Percentiles rank a stretch among this genome's conserved stretches.
phyloP scores from a whole-genome alignment of 2,113 vertebrate genomes.

The Ptychochromis oligacanthus region DNA sequence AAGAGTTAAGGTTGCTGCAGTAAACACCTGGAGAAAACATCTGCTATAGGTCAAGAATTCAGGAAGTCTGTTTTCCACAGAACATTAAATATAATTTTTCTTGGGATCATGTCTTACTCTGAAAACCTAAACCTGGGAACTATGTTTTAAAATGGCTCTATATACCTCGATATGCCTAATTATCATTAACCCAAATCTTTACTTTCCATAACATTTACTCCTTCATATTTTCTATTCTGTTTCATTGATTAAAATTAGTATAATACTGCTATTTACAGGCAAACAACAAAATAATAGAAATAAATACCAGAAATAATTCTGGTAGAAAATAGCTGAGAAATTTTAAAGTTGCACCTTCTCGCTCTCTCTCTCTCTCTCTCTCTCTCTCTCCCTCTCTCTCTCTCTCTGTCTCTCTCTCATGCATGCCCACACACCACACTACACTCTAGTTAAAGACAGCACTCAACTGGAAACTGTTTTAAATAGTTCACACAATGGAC shows the following conservation, averaged over 20 bases:
- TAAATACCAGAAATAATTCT: not conserved
- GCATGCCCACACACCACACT: not conserved
- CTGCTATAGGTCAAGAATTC: too few species aligned
- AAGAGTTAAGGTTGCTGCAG: too few species aligned
- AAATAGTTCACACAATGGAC: not conserved
- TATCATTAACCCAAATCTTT: not conserved
- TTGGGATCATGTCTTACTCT: not conserved
- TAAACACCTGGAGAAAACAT: too few species aligned
- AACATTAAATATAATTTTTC: not conserved
- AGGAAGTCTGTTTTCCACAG: not conserved
- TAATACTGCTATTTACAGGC: conserved; percentile 12
- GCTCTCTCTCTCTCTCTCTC: not conserved
- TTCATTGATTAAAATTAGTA: conserved; percentile 17
- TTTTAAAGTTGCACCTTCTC: not conserved
- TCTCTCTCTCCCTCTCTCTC: not conserved
- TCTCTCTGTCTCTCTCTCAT: not conserved
- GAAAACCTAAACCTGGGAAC: not conserved
- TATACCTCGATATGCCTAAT: not conserved
- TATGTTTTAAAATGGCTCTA: not conserved
- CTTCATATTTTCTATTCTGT: conserved; percentile 9
- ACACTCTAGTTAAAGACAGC: conserved; percentile 7
- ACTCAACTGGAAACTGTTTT: conserved; percentile 6
- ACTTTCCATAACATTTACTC: conserved; percentile 5
- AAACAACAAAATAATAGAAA: conserved; percentile 17
- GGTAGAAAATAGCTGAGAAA: not conserved